Percentiles rank a stretch among this genome's conserved stretches.
These are phyloP conservation scores for Drosophila yakuba DNA, from an alignment of 1,140 invertebrate species.

Conservation along the genomic window DNA sequence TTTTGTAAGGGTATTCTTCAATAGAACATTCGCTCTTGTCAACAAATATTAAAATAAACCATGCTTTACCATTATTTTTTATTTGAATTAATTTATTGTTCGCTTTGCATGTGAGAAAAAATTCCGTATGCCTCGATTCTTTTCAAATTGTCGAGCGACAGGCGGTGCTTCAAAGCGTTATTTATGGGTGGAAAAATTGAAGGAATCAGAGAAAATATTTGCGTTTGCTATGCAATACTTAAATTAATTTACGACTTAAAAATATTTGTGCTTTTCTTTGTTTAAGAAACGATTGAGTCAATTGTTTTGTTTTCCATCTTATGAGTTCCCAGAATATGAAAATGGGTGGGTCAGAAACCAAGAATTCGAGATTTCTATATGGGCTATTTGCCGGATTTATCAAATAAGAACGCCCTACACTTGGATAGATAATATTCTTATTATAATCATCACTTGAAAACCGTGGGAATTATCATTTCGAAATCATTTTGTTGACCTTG, in stretches of 20 bases:
- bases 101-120: too few relatives aligned
- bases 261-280: slow-evolving; percentile 17
- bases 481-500: slow-evolving; percentile 18
- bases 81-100: neutral
- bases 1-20: too few relatives aligned
- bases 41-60: too few relatives aligned
- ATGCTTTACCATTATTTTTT: neutral
- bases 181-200: slow-evolving; percentile 39
- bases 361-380: too few relatives aligned
- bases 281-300: slow-evolving; percentile 38
- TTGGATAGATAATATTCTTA: neutral
- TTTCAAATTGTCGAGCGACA: slow-evolving; percentile 24
- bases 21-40: too few relatives aligned
- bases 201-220: slow-evolving; percentile 56
- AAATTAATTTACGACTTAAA: slow-evolving; percentile 74
- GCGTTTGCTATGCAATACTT: slow-evolving; percentile 38
- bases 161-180: slow-evolving; percentile 58
- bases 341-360: slow-evolving; percentile 19
- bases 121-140: neutral
- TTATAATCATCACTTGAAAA: neutral
- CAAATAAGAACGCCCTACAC: neutral
- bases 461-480: slow-evolving; percentile 1
- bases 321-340: slow-evolving; percentile 29
- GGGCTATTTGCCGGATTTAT: too few relatives aligned
- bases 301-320: slow-evolving; percentile 63